A percentile compares a stretch with the other conserved stretches of the same genome.
These are phyloP conservation scores for Hirudinaria manillensis DNA, from an alignment of 2,888 invertebrate genomes.

Conservation along the genomic window DNA sequence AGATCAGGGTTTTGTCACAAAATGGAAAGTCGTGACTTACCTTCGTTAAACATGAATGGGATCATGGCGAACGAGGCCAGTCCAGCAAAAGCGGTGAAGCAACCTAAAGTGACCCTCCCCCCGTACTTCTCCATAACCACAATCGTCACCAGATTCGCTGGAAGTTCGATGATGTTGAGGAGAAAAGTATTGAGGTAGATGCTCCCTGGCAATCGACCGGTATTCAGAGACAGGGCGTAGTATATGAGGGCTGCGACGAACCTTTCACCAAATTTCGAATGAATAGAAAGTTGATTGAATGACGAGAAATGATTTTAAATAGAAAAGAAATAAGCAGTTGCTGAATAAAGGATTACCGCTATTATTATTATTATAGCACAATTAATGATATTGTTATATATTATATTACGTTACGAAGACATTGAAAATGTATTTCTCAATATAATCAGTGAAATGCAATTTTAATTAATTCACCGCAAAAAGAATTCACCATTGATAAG, in stretches of 20 bases:
- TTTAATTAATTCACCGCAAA: no score
- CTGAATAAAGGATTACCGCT: no score
- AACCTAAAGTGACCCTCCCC: conserved; percentile 33
- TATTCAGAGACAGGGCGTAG: conserved; percentile 38
- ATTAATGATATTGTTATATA: no score
- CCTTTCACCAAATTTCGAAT: conserved; percentile 29
- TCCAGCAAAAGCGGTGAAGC: conserved; percentile 20
- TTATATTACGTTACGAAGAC: no score
- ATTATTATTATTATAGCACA: no score
- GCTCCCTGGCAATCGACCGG: conserved; percentile 36
- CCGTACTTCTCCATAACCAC: conserved; percentile 30
- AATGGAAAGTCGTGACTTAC: neutral
- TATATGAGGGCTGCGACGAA: conserved; percentile 37
- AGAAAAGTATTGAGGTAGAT: conserved; percentile 40
- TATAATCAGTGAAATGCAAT: no score
- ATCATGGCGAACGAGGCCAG: conserved; percentile 28
- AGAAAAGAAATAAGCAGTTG: neutral
- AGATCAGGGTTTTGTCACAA: no score
- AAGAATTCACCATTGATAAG: no score
- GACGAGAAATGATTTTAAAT: neutral
- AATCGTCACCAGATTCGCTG: conserved; percentile 36
- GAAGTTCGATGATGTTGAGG: conserved; percentile 35
- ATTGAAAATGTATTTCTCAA: neutral
- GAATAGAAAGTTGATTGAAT: no score
- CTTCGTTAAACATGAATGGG: conserved; percentile 31